Evolutionary conservation across 1,140 invertebrate species (phyloP).

Genomic region (Drosophila suzukii): DNA sequence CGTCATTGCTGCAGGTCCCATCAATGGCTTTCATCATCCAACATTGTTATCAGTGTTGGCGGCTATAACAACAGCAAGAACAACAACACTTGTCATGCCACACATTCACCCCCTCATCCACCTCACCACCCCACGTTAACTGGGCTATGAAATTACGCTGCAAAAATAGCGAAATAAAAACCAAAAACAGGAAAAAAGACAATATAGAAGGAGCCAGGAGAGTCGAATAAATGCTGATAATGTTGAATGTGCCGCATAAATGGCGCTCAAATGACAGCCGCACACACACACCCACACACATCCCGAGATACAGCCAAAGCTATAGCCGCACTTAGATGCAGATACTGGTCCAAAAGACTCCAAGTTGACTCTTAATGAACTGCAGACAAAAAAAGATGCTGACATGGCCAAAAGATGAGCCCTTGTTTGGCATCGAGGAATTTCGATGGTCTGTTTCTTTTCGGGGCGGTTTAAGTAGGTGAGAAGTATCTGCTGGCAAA

Average conservation of each 20-base stretch:
- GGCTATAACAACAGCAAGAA: slow-evolving; percentile 44
- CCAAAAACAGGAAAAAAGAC: slow-evolving; percentile 8
- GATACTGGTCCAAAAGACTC: slow-evolving; percentile 24
- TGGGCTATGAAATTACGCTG: slow-evolving; percentile 74
- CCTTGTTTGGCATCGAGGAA: not conserved
- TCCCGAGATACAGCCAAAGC: slow-evolving; percentile 19
- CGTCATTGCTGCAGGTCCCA: slow-evolving; percentile 53
- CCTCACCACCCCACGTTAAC: slow-evolving; percentile 12
- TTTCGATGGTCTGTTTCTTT: slow-evolving; percentile 15
- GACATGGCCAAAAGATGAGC: slow-evolving; percentile 14
- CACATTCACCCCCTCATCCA: not conserved
- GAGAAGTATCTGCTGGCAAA: not conserved
- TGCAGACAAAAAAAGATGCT: slow-evolving; percentile 31
- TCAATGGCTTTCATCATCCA: slow-evolving; percentile 79
- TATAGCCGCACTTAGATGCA: slow-evolving; percentile 40
- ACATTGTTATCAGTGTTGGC: slow-evolving; percentile 75
- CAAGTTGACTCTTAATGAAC: slow-evolving; percentile 42
- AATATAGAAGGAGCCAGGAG: slow-evolving; percentile 5
- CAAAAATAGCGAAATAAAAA: slow-evolving; percentile 77
- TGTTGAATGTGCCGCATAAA: slow-evolving; percentile 52
- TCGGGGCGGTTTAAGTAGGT: slow-evolving; percentile 3
- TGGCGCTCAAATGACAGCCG: slow-evolving; percentile 37
- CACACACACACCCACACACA: not conserved
- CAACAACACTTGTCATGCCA: slow-evolving; percentile 46
- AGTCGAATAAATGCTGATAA: slow-evolving; percentile 46